Evolutionary conservation across 2,113 vertebrate species (phyloP).

Genomic region (Cnemophilus loriae): DNA sequence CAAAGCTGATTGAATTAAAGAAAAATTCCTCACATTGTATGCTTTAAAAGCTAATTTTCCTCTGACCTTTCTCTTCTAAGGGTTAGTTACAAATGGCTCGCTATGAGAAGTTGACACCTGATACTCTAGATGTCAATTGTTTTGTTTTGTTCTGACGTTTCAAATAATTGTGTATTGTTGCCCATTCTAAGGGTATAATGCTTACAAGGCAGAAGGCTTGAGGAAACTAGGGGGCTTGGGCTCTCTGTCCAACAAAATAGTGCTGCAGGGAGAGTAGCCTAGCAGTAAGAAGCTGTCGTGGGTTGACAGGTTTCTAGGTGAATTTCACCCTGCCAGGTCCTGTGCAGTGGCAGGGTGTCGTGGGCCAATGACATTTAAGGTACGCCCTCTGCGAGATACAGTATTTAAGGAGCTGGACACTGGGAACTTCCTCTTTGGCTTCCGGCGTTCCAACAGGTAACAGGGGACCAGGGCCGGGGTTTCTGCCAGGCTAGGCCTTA

Average conservation of each 20-base stretch:
- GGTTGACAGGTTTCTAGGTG: no score
- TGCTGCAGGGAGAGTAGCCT: slow-evolving; percentile 7
- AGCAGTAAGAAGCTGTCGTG: slow-evolving; percentile 36
- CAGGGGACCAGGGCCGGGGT: no score
- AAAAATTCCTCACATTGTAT: neutral
- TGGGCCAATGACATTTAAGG: no score
- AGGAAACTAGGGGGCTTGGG: neutral
- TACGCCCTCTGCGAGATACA: no score
- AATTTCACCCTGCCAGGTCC: no score
- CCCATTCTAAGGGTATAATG: neutral
- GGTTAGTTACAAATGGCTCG: neutral
- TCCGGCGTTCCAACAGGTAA: no score
- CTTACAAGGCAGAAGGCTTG: neutral
- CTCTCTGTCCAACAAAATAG: neutral
- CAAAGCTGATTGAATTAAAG: neutral
- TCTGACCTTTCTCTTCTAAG: neutral
- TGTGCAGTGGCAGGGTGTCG: no score
- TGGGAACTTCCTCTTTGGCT: no score
- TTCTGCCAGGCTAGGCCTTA: no score
- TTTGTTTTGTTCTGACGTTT: neutral
- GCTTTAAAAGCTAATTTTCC: neutral
- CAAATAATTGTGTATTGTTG: slow-evolving; percentile 21
- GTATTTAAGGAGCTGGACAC: no score
- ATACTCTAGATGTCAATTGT: slow-evolving; percentile 5
- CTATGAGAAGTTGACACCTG: neutral